phyloP scores from a whole-genome alignment of 2,888 invertebrate genomes.

The Hemistola chrysoprasaria region DNA sequence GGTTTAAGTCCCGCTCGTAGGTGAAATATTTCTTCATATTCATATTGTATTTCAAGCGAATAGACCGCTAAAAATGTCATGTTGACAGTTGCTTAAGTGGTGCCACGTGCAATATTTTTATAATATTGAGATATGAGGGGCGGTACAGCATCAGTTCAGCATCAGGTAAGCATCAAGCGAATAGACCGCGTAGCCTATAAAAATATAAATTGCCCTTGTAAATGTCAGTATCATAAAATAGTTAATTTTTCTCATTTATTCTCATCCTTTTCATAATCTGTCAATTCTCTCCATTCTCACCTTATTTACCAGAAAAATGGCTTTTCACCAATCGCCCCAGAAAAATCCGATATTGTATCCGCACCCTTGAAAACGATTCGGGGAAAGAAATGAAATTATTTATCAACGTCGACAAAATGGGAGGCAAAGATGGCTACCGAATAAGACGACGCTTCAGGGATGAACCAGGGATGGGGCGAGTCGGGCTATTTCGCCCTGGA shows the following conservation, averaged over 20 bases:
- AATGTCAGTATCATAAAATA: slow-evolving; percentile 5
- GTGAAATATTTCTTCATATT: no score
- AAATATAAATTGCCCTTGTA: background rate
- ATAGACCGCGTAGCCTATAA: no score
- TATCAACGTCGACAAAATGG: slow-evolving; percentile 64
- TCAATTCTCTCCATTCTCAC: slow-evolving; percentile 21
- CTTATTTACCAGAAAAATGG: slow-evolving; percentile 29
- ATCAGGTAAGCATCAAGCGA: no score
- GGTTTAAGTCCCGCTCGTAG: no score
- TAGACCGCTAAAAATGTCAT: no score
- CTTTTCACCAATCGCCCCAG: slow-evolving; percentile 21
- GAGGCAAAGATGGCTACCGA: slow-evolving; percentile 38
- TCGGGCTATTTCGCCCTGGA: background rate
- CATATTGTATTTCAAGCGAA: no score
- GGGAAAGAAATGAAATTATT: slow-evolving; percentile 67
- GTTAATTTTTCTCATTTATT: slow-evolving; percentile 18
- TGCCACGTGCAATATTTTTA: no score
- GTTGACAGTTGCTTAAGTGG: no score
- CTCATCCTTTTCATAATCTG: slow-evolving; percentile 23
- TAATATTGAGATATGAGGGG: no score
- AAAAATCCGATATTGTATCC: slow-evolving; percentile 23
- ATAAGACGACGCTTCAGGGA: slow-evolving; percentile 28
- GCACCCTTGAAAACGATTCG: slow-evolving; percentile 36
- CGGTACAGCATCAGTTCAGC: no score
- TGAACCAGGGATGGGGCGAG: slow-evolving; percentile 1